Percentiles rank a stretch among this genome's conserved stretches.
Conservation (phyloP, 2,888 invertebrate genomes). For the Patella pellucida region DNA sequence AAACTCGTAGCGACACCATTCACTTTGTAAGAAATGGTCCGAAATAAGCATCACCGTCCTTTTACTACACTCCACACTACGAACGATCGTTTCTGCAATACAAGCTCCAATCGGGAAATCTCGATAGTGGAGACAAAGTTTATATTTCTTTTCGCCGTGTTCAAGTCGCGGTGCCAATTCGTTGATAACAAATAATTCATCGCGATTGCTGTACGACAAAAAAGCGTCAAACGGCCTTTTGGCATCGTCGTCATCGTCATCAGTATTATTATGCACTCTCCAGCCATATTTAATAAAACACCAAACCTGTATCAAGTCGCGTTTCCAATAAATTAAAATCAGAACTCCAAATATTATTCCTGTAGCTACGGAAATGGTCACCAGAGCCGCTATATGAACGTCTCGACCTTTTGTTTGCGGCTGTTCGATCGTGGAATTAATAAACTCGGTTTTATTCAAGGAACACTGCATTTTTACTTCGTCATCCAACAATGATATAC, state of each 20-base stretch:
- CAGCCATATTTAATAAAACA: conserved; percentile 39
- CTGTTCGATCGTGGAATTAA: conserved; percentile 12
- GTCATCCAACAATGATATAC: conserved; percentile 17
- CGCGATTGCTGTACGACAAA: conserved; percentile 83
- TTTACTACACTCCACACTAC: conserved; percentile 87
- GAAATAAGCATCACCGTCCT: conserved; percentile 90
- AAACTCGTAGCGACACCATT: conserved; percentile 91
- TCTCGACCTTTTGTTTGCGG: conserved; percentile 1
- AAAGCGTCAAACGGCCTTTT: conserved; percentile 82
- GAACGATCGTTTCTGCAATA: conserved; percentile 88
- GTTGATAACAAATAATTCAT: conserved; percentile 88
- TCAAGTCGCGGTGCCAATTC: conserved; percentile 86
- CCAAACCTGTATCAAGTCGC: conserved; percentile 34
- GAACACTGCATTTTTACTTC: conserved; percentile 11
- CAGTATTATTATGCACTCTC: conserved; percentile 31
- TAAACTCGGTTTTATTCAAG: conserved; percentile 15
- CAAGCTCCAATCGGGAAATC: conserved; percentile 58
- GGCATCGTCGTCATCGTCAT: conserved; percentile 31
- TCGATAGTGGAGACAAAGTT: conserved; percentile 51
- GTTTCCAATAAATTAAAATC: conserved; percentile 29
- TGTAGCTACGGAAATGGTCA: conserved; percentile 27
- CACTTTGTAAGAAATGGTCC: conserved; percentile 89
- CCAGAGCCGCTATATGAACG: conserved; percentile 6
- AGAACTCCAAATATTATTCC: conserved; percentile 22
- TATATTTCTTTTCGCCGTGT: conserved; percentile 80